Conservation (phyloP, 2,113 vertebrate genomes). For the Esox niger region DNA sequence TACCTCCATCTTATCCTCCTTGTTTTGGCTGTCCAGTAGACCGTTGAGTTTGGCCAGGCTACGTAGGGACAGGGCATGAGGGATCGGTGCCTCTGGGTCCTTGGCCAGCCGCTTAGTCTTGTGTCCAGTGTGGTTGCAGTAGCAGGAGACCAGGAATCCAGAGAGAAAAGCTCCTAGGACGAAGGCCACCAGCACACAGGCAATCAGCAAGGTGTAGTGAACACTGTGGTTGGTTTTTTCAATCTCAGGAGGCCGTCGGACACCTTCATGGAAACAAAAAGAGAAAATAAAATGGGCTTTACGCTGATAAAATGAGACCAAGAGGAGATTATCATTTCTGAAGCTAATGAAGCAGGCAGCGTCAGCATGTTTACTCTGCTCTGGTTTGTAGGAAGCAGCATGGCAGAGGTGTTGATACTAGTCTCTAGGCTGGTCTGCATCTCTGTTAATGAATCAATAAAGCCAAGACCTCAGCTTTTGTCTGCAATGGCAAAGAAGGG, state of each 20-base stretch:
- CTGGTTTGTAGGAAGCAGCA: slow-evolving; percentile 42
- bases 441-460: slow-evolving; percentile 57
- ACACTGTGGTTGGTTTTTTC: slow-evolving; percentile 76
- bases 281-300: neutral
- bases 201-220: slow-evolving; percentile 82
- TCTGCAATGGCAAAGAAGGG: slow-evolving; percentile 19
- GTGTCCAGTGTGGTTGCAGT: slow-evolving; percentile 79
- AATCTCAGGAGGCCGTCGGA: slow-evolving; percentile 72
- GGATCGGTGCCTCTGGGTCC: slow-evolving; percentile 80
- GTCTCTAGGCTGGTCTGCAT: slow-evolving; percentile 39
- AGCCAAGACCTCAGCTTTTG: slow-evolving; percentile 20
- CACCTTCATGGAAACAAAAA: slow-evolving; percentile 64
- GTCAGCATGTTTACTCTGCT: slow-evolving; percentile 52
- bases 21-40: slow-evolving; percentile 75
- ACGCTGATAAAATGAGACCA: neutral
- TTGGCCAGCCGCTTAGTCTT: slow-evolving; percentile 75
- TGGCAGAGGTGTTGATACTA: slow-evolving; percentile 50
- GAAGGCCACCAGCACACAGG: slow-evolving; percentile 83
- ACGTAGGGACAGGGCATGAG: slow-evolving; percentile 83
- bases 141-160: slow-evolving; percentile 86
- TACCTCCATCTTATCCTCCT: slow-evolving; percentile 77
- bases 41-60: slow-evolving; percentile 85
- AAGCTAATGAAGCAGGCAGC: slow-evolving; percentile 53
- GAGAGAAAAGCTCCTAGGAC: slow-evolving; percentile 84
- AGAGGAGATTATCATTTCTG: slow-evolving; percentile 13